Percentiles rank a stretch among this genome's conserved stretches.
Evolutionary conservation across 23 tunicate genomes (phyloP).

Genomic region (Trididemnum clinides): DNA sequence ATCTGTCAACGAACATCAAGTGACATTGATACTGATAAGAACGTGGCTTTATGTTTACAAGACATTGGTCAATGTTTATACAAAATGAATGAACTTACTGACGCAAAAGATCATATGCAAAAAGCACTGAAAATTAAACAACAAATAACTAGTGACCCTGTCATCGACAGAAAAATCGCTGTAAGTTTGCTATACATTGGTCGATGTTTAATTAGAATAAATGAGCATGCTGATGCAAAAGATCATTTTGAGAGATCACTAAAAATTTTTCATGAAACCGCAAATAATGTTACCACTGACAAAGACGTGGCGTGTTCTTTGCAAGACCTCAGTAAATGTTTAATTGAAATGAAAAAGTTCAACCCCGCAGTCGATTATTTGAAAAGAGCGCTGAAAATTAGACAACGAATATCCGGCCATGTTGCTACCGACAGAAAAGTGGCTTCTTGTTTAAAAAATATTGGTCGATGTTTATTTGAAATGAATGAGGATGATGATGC

Average conservation of each 20-base stretch:
- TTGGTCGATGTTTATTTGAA: neutral
- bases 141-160: neutral
- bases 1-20: neutral
- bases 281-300: neutral
- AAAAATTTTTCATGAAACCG: neutral
- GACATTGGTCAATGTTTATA: neutral
- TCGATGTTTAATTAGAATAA: neutral
- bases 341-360: neutral
- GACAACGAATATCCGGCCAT: neutral
- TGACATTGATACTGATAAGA: neutral
- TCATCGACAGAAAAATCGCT: neutral
- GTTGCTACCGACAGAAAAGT: neutral
- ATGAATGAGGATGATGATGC: neutral
- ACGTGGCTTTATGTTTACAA: neutral
- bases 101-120: neutral
- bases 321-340: neutral
- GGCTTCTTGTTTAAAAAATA: too few relatives aligned
- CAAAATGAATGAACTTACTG: neutral
- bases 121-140: neutral
- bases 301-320: neutral
- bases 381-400: neutral
- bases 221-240: neutral
- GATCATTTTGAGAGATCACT: neutral
- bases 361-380: neutral
- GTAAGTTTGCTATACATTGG: neutral